A percentile compares a stretch with the other conserved stretches of the same genome.
phyloP scores from a whole-genome alignment of 2,113 vertebrate species.

The Sciurus niger region DNA sequence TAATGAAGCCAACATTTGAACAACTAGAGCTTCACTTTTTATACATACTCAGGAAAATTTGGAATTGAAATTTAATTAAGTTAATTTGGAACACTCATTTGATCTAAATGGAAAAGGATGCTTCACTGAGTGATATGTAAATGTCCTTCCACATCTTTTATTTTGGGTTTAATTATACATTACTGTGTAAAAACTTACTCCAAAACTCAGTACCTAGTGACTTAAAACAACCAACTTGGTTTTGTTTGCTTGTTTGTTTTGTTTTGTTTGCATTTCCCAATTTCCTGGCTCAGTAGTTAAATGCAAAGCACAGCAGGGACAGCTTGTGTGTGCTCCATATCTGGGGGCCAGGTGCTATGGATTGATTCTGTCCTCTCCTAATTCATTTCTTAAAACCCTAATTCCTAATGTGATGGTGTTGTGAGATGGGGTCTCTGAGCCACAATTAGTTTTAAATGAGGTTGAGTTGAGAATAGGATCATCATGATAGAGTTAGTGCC shows the following conservation, averaged over 20 bases:
- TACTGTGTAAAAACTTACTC: neutral
- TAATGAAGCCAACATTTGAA: neutral
- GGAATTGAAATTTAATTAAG: slow-evolving; percentile 42
- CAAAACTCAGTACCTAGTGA: neutral
- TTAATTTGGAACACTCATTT: neutral
- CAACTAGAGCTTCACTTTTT: neutral
- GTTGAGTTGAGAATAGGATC: neutral
- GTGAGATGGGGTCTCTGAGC: neutral
- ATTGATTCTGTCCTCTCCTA: neutral
- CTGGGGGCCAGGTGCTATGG: neutral
- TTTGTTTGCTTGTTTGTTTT: neutral
- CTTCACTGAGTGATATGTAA: neutral
- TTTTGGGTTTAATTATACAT: neutral
- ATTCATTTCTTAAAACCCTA: neutral
- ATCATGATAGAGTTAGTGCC: neutral
- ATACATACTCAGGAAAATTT: neutral
- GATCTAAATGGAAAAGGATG: neutral
- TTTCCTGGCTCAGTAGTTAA: neutral
- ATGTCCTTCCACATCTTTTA: neutral
- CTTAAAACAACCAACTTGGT: neutral
- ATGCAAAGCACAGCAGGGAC: neutral
- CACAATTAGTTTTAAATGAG: neutral
- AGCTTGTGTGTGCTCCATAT: neutral
- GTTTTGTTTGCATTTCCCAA: neutral
- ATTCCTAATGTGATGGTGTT: neutral